Base-by-base conservation (phyloP, 2,797 vertebrate species). In the Oryzias sinensis region DNA sequence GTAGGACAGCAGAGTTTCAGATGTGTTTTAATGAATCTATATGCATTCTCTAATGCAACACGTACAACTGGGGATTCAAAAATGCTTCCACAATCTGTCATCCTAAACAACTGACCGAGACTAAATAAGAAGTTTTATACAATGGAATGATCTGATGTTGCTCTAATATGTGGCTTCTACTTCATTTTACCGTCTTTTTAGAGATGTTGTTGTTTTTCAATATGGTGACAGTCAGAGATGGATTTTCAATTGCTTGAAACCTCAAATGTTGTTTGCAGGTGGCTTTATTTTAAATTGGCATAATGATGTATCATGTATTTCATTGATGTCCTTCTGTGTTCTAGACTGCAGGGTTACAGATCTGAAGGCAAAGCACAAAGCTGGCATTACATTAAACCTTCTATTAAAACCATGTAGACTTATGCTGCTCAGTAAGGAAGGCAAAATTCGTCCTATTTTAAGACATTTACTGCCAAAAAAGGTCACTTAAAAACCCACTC, bases 361-460 rank as follows among this genome's bases (percentile, higher is more conserved):
- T 65, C 77, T 77, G 51, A 37, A 56, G 69, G 83, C 80, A 70
- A 58, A 43, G 44, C 47, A 74, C 65, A 66, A 70, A 85, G 77
- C 48, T 77, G 76, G 74, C 76, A 79, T 83, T 88, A 86, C 72
- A 87, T 80, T 79, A 82, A 83, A 79, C 77, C 74, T 72, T 76
- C 56, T 82, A 84, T 88, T 90, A 84, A 90, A 88, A 77, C 79
- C 83, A 84, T 82, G 89, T 86, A 87, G 66, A 85, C 81, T 81
- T 82, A 2, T 22, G 76, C 68, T 70, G 56, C 56, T 59, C 40
- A 43, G 68, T 82, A 54, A 81, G 82, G 77, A 86, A 79, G 62
- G 73, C 69, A 78, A 72, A 64, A 65, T 70, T 65, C 43, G 27
- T 47, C 42, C 43, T 46, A 53, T 27, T 11, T 9, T 8, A 33